A percentile compares a stretch with the other conserved stretches of the same genome.
phyloP scores from a whole-genome alignment of 2,888 invertebrate genomes.

The Torymus texanus region DNA sequence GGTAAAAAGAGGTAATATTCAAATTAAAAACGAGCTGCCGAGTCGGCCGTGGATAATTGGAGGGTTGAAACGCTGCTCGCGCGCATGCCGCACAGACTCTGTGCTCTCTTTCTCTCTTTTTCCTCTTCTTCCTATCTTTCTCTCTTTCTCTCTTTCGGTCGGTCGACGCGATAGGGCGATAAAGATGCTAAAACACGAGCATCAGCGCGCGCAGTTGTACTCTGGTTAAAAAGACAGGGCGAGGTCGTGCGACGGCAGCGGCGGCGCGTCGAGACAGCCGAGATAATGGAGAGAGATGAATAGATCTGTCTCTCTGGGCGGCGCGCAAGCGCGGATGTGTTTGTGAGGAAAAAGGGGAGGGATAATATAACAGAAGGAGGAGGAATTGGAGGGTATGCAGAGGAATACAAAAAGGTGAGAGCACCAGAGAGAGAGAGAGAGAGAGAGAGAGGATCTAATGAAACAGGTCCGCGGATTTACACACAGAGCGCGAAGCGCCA shows the following conservation, averaged over 20 bases:
- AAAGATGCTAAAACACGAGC: constrained; percentile 65
- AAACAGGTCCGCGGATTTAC: constrained; percentile 56
- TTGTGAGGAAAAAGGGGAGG: constrained; percentile 30
- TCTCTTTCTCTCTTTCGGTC: too few relatives aligned
- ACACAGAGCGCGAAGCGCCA: constrained; percentile 6
- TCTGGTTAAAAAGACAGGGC: constrained; percentile 63
- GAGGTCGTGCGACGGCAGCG: constrained; percentile 50
- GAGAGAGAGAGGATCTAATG: constrained; percentile 58
- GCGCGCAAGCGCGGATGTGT: constrained; percentile 9
- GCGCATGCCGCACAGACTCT: constrained; percentile 57
- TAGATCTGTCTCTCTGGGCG: constrained; percentile 48
- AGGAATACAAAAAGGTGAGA: constrained; percentile 51
- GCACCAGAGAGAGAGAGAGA: too few relatives aligned
- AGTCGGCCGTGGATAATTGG: constrained; percentile 74
- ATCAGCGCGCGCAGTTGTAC: constrained; percentile 59
- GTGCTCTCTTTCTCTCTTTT: too few relatives aligned
- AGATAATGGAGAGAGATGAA: constrained; percentile 42
- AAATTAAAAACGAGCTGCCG: constrained; percentile 70
- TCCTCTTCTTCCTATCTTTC: too few relatives aligned
- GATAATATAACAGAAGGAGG: constrained; percentile 12
- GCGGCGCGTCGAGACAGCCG: constrained; percentile 15
- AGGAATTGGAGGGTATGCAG: constrained; percentile 36
- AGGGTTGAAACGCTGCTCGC: constrained; percentile 71
- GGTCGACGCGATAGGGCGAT: constrained; percentile 52
- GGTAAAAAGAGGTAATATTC: constrained; percentile 29